Base-by-base conservation (phyloP, 2,113 vertebrate species). In the Epinephelus lanceolatus region DNA sequence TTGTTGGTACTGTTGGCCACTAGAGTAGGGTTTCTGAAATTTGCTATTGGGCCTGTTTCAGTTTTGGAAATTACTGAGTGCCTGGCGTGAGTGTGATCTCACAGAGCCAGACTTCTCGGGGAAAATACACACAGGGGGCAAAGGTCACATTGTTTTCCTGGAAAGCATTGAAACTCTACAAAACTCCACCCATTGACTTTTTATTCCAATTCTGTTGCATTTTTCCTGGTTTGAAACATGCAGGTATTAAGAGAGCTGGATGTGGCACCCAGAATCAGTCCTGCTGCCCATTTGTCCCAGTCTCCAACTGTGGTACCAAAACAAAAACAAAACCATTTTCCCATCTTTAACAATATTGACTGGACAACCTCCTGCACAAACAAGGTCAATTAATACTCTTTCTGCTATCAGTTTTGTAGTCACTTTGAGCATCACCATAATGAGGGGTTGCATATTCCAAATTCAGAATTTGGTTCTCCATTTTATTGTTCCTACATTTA, bases 41-140 rank as follows among this genome's bases (percentile, higher is more conserved):
- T 5, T 2, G 4, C 21, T 53, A 4, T 70, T 60, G 23, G 71
- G 47, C 17, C 17, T 0, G 7, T 74, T 74, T 61, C 56, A 51
- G 4, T 74, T 33, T 33, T n/a, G 57, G 27, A 15, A 61, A 25
- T 71, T 57, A 71, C 42, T 74, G 25, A 61, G 42, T 49, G 25
- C 19, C 23, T 23, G 56, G 23, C 37, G n/a, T 18, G 6, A 17
- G 30, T 76, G 21, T 37, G 27, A n/a, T 45, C 40, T 23, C 12
- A 37, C 49, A 53, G 49, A 63, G 60, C 60, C 73, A 65, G n/a
- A 42, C 40, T 30, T 30, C 17, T 21, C 3, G 0, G 27, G 27
- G n/a, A 59, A 59, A 72, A 27, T 25, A 71, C 42, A 57, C 37
- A 19, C 55, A 13, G 25, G 37, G n/a, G n/a, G 2, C 42, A 49